These are phyloP conservation scores for Tachysurus fulvidraco DNA, from an alignment of 2,113 vertebrate genomes.

Conservation along the genomic window DNA sequence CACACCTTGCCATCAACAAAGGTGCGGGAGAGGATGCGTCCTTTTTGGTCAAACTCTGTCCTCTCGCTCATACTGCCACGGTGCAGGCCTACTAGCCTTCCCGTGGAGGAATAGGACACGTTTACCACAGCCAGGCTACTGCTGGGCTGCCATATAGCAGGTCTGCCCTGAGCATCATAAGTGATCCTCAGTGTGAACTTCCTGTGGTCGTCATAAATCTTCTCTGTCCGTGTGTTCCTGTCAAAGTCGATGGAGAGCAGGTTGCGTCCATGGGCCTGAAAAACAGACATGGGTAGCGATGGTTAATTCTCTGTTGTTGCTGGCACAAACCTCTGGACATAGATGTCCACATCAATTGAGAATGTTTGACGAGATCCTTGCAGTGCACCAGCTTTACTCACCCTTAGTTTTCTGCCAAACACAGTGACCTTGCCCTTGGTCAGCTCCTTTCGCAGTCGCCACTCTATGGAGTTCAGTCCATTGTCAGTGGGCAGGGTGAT, in stretches of 20 bases:
- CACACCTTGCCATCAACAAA: slow-evolving; percentile 97
- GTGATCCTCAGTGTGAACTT: slow-evolving; percentile 97
- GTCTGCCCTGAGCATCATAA: slow-evolving; percentile 92
- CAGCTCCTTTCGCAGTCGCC: slow-evolving; percentile 96
- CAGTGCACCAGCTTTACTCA: slow-evolving; percentile 66
- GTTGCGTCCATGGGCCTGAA: slow-evolving; percentile 92
- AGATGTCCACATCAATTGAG: background rate
- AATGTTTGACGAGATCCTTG: background rate
- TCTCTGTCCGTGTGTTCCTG: slow-evolving; percentile 95
- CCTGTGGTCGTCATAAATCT: slow-evolving; percentile 97
- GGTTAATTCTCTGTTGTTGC: background rate
- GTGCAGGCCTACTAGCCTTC: slow-evolving; percentile 90
- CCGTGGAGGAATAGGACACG: slow-evolving; percentile 90
- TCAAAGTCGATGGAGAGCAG: slow-evolving; percentile 97
- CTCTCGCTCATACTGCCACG: slow-evolving; percentile 96
- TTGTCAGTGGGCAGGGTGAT: slow-evolving; percentile 98
- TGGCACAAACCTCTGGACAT: background rate
- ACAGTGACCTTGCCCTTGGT: slow-evolving; percentile 97
- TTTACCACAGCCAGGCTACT: slow-evolving; percentile 95
- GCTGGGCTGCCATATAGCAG: slow-evolving; percentile 96
- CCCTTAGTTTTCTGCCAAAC: slow-evolving; percentile 96
- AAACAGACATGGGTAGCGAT: background rate
- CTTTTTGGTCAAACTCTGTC: slow-evolving; percentile 90
- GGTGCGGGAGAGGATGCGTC: slow-evolving; percentile 87
- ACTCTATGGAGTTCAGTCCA: slow-evolving; percentile 97